Evolutionary conservation across 1,140 invertebrate genomes (phyloP).

Genomic region (Parapsyche elsis): DNA sequence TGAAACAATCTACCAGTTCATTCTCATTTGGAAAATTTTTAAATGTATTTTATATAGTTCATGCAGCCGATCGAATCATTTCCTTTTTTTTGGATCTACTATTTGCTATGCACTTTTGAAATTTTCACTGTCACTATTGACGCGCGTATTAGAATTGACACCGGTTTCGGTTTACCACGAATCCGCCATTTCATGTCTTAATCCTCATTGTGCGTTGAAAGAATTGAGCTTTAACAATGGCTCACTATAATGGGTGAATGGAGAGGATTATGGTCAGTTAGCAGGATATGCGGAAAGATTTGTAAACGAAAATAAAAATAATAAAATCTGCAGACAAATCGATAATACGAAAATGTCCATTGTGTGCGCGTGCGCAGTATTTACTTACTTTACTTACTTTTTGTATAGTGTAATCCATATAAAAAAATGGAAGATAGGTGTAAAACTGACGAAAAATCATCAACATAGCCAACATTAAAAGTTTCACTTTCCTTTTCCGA

Average conservation of each 20-base stretch:
- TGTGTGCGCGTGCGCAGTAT: not conserved
- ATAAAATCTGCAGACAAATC: not conserved
- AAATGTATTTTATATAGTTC: no score
- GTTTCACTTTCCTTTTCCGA: no score
- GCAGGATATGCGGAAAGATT: constrained; percentile 13
- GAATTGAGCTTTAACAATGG: not conserved
- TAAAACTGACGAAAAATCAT: no score
- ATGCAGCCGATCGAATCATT: no score
- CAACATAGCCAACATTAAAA: no score
- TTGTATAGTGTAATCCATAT: no score
- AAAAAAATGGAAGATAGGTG: no score
- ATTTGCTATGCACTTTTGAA: no score
- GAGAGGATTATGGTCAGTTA: constrained; percentile 15
- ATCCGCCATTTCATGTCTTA: not conserved
- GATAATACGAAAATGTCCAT: not conserved
- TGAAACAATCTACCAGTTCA: not conserved
- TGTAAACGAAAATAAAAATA: constrained; percentile 1
- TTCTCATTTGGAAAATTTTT: no score
- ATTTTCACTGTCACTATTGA: no score
- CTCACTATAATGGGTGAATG: constrained; percentile 1
- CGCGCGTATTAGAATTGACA: not conserved
- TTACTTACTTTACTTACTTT: not conserved
- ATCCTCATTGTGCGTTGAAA: not conserved
- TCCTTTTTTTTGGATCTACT: no score
- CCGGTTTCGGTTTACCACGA: constrained; percentile 10